These are phyloP conservation scores for Conops quadrifasciatus DNA, from an alignment of 2,888 invertebrate species.

Conservation along the genomic window DNA sequence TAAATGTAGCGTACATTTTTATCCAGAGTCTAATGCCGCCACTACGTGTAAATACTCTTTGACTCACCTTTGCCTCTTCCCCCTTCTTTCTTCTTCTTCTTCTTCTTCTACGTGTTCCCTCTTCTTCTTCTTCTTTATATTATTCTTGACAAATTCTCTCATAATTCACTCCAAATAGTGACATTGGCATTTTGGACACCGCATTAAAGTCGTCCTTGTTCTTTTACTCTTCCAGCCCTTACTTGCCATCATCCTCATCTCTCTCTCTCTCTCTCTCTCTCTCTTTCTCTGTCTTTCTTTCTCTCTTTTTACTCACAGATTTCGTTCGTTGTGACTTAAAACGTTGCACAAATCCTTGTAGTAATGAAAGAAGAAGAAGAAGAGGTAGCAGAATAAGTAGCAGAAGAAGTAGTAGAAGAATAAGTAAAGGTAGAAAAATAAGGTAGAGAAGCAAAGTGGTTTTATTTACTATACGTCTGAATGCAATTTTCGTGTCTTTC, in stretches of 20 bases:
- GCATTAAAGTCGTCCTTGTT: not conserved
- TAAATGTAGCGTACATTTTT: no score
- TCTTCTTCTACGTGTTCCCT: no score
- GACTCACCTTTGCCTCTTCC: not conserved
- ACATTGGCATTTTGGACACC: constrained; percentile 17
- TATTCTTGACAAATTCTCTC: constrained; percentile 20
- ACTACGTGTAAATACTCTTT: no score
- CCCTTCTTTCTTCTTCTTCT: not conserved
- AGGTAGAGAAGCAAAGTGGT: no score
- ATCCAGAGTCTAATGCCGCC: no score
- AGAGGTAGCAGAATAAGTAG: not conserved
- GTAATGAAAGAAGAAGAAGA: no score
- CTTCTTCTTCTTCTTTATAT: not conserved
- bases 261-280: not conserved
- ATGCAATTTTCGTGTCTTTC: no score
- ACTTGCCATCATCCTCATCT: not conserved
- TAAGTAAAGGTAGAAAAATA: no score
- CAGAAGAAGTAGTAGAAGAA: no score
- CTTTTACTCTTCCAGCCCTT: not conserved
- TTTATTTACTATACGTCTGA: no score
- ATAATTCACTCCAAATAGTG: constrained; percentile 17
- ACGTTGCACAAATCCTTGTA: no score
- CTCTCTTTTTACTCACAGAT: not conserved
- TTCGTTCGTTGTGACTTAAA: no score
- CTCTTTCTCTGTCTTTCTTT: not conserved